A percentile compares a stretch with the other conserved stretches of the same genome.
Conservation (phyloP, 1,140 invertebrate genomes). For the Vollenhovia emeryi region DNA sequence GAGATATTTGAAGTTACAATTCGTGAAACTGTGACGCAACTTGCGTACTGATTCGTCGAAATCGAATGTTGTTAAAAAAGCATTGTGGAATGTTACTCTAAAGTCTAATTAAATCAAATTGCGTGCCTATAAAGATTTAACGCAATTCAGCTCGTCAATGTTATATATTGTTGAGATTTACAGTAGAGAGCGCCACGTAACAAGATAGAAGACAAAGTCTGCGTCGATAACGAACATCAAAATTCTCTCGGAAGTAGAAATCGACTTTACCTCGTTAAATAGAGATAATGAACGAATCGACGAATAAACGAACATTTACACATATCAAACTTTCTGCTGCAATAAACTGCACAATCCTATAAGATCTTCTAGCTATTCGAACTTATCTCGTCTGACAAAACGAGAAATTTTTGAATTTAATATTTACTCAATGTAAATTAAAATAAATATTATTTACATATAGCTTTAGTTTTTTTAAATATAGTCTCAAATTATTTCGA, state of each 20-base stretch:
- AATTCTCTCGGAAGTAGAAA: conserved; percentile 30
- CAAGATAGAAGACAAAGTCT: conserved; percentile 24
- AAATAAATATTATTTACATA: neutral
- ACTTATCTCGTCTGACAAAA: neutral
- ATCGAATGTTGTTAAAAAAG: neutral
- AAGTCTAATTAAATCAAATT: too few species aligned
- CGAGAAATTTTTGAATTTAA: neutral
- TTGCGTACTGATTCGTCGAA: neutral
- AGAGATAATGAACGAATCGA: neutral
- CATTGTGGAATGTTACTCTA: neutral
- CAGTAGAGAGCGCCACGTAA: conserved; percentile 58
- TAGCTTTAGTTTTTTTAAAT: neutral
- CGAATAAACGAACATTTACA: neutral
- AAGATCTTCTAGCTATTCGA: neutral
- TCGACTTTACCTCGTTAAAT: conserved; percentile 45
- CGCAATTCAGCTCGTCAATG: neutral
- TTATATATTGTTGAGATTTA: neutral
- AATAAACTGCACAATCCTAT: too few species aligned
- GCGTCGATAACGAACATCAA: conserved; percentile 38
- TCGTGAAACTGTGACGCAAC: neutral
- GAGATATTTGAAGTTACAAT: too few species aligned
- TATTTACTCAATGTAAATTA: neutral
- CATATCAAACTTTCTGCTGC: neutral
- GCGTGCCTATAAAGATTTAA: neutral
- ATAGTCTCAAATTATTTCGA: neutral